A percentile compares a stretch with the other conserved stretches of the same genome.
Evolutionary conservation across 2,113 vertebrate genomes (phyloP).

Genomic region (Speoplatyrhinus poulsoni): DNA sequence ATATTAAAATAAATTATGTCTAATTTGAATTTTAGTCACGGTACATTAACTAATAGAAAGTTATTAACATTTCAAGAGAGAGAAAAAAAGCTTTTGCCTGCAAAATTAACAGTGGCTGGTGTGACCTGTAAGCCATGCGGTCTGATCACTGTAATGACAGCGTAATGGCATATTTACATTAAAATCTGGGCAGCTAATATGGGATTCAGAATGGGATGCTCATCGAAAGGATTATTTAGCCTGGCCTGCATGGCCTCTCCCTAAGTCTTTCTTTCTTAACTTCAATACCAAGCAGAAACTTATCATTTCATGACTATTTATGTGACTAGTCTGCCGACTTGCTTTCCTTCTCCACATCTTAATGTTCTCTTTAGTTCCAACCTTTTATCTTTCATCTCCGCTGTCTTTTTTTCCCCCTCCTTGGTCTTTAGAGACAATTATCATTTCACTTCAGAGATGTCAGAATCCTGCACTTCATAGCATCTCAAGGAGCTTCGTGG

Average conservation of each 20-base stretch:
- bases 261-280: slow-evolving; percentile 89
- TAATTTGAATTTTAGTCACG: slow-evolving; percentile 99
- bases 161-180: slow-evolving; percentile 99
- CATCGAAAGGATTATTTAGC: slow-evolving; percentile 99
- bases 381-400: slow-evolving; percentile 82
- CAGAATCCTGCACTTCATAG: slow-evolving; percentile 67
- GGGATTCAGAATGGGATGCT: slow-evolving; percentile 98
- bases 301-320: slow-evolving; percentile 99
- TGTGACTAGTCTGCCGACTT: slow-evolving; percentile 82
- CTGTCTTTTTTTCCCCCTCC: slow-evolving; percentile 66
- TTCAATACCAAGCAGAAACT: slow-evolving; percentile 97
- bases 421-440: slow-evolving; percentile 81
- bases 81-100: slow-evolving; percentile 97
- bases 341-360: slow-evolving; percentile 78
- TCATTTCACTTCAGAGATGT: slow-evolving; percentile 73
- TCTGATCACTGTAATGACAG: slow-evolving; percentile 99
- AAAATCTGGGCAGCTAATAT: slow-evolving; percentile 99
- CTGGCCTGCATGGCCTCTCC: slow-evolving; percentile 95
- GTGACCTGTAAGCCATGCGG: slow-evolving; percentile 98
- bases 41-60: slow-evolving; percentile 99
- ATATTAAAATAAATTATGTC: slow-evolving; percentile 99
- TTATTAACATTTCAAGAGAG: slow-evolving; percentile 99
- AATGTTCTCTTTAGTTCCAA: slow-evolving; percentile 80
- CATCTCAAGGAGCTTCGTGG: slow-evolving; percentile 69
- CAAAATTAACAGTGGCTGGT: slow-evolving; percentile 99